Conservation (phyloP, 2,888 invertebrate species). For the Lasioglossum figueresi region DNA sequence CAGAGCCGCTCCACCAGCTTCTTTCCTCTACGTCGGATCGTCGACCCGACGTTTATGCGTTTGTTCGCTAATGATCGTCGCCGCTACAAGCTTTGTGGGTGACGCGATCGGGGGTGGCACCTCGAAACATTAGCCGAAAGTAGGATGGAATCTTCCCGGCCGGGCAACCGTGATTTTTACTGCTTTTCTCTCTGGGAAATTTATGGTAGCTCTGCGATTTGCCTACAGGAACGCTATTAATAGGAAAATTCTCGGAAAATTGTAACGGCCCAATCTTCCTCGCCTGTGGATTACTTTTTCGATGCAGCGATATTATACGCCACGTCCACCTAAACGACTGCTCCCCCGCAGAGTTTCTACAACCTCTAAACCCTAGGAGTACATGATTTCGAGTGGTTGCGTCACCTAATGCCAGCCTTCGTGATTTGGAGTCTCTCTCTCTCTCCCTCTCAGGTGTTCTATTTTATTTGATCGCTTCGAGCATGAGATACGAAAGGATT, state of each 20-base stretch:
- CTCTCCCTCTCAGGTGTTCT: background rate
- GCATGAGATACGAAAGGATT: background rate
- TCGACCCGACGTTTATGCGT: conserved; percentile 46
- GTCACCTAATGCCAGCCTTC: conserved; percentile 6
- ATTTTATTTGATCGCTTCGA: background rate
- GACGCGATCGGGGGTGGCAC: background rate
- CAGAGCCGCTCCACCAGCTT: background rate
- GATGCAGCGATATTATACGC: background rate
- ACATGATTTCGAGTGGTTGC: conserved; percentile 3
- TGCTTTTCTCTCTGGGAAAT: background rate
- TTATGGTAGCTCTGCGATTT: background rate
- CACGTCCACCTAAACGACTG: background rate
- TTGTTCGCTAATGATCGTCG: conserved; percentile 37
- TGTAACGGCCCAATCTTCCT: background rate
- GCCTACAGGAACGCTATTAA: background rate
- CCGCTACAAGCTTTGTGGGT: background rate
- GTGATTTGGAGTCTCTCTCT: background rate
- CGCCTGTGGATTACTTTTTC: background rate
- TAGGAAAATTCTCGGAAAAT: background rate
- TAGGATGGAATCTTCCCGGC: conserved; percentile 18
- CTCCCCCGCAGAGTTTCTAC: conserved; percentile 8
- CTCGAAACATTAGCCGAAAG: conserved; percentile 5
- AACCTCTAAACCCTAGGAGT: background rate
- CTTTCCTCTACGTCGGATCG: background rate
- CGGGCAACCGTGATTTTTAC: conserved; percentile 22